These are phyloP conservation scores for Pipistrellus pygmaeus DNA, from an alignment of 2,797 vertebrate species.

Conservation along the genomic window DNA sequence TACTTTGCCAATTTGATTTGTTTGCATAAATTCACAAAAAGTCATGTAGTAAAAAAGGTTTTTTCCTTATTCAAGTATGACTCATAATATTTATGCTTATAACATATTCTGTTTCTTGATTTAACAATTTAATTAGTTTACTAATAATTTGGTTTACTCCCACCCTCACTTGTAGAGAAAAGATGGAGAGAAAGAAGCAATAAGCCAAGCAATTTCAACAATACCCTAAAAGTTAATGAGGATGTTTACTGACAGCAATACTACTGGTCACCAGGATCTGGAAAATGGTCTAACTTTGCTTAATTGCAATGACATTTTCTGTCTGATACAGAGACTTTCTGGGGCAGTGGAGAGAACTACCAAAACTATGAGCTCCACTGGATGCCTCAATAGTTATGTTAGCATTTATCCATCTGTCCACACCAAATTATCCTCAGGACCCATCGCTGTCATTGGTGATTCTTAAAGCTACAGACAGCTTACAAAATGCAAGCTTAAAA, in stretches of 20 bases:
- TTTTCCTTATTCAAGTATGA: neutral
- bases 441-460: neutral
- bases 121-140: neutral
- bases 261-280: neutral
- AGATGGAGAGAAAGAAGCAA: neutral
- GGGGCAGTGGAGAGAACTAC: neutral
- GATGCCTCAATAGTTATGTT: neutral
- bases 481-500: neutral
- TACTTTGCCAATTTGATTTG: neutral
- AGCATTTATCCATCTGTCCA: neutral
- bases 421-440: neutral
- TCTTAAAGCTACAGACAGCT: neutral
- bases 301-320: slow-evolving; percentile 11
- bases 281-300: neutral
- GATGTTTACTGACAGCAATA: neutral
- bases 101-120: neutral
- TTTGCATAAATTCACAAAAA: neutral
- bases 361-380: neutral
- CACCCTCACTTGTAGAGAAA: neutral
- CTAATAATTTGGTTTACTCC: neutral
- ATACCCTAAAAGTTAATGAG: neutral
- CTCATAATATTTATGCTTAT: neutral
- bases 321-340: neutral
- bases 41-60: neutral
- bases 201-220: neutral